phyloP scores from a whole-genome alignment of 2,113 vertebrate species.

The Amblyopsis rosae region DNA sequence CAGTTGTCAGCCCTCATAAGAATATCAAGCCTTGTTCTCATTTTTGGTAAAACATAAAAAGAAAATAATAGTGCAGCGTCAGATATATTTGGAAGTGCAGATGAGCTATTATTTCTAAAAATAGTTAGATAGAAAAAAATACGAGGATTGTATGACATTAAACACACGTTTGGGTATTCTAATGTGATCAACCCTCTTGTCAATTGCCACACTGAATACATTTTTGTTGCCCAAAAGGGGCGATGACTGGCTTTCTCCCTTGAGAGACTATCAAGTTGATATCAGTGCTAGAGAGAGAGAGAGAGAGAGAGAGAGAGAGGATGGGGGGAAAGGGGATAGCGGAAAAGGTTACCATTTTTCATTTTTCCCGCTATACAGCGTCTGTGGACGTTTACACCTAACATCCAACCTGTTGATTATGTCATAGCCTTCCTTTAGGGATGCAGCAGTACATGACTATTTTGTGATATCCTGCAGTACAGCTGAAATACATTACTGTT shows the following conservation, averaged over 20 bases:
- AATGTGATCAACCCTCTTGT: constrained; percentile 29
- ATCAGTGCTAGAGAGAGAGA: not conserved
- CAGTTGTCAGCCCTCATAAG: too few relatives aligned
- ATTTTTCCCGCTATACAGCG: too few relatives aligned
- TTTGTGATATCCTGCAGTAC: too few relatives aligned
- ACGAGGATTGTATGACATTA: not conserved
- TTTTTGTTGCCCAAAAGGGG: constrained; percentile 33
- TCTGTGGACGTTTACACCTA: too few relatives aligned
- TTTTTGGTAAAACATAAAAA: not conserved
- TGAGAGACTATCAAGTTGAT: not conserved
- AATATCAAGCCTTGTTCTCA: not conserved
- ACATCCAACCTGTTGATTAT: too few relatives aligned
- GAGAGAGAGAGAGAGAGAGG: not conserved
- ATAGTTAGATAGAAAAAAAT: not conserved
- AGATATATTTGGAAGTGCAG: not conserved
- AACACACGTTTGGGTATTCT: not conserved
- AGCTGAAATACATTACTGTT: too few relatives aligned
- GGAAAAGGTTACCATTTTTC: not conserved
- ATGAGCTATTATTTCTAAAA: not conserved
- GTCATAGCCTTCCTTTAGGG: too few relatives aligned
- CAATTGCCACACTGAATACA: constrained; percentile 41
- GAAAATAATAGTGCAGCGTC: not conserved
- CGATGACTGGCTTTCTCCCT: not conserved
- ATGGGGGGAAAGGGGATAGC: not conserved
- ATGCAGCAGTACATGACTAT: too few relatives aligned